Evolutionary conservation across 2,888 invertebrate genomes (phyloP).

Genomic region (Hecatera dysodea): DNA sequence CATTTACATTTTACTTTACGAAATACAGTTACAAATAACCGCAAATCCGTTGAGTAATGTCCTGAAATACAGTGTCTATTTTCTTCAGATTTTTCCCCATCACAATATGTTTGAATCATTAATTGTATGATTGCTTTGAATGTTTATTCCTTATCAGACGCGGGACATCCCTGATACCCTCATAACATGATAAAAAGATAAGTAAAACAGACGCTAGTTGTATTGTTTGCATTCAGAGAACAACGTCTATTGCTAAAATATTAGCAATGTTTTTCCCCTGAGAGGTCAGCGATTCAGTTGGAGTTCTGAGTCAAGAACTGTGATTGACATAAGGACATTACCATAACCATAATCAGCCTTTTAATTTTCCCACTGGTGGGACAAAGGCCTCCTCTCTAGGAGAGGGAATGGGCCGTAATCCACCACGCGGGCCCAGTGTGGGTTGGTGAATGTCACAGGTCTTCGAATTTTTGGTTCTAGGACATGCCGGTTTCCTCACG

Average conservation of each 20-base stretch:
- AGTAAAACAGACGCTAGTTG: conserved; percentile 7
- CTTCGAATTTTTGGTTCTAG: too few relatives aligned
- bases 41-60: background rate
- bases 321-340: too few relatives aligned
- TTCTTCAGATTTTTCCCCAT: background rate
- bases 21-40: conserved; percentile 2
- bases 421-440: too few relatives aligned
- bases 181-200: background rate
- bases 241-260: background rate
- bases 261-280: conserved; percentile 1
- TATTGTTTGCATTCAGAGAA: conserved; percentile 17
- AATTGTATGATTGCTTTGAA: background rate
- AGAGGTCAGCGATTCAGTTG: conserved; percentile 2
- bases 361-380: too few relatives aligned
- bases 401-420: too few relatives aligned
- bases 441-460: too few relatives aligned
- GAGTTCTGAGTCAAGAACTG: background rate
- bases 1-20: background rate
- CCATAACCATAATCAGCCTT: too few relatives aligned
- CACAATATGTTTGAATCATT: conserved; percentile 24
- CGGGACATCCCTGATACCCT: conserved; percentile 21
- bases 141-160: background rate
- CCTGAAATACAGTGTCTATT: background rate
- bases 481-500: too few relatives aligned
- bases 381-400: too few relatives aligned